phyloP scores from a whole-genome alignment of 2,113 vertebrate species.

The Percina caprodes region DNA sequence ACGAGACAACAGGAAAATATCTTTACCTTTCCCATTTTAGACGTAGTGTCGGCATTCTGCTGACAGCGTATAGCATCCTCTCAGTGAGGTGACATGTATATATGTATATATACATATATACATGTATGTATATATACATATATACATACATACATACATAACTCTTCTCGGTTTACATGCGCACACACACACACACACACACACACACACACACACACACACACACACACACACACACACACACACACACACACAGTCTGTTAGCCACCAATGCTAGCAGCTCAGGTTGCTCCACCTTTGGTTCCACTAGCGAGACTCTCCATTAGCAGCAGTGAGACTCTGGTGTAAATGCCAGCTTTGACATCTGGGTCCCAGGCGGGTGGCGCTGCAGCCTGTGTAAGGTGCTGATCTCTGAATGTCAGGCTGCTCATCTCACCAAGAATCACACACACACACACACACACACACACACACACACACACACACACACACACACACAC shows the following conservation, averaged over 20 bases:
- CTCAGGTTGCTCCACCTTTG: conserved; percentile 4
- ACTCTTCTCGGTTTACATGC: no score
- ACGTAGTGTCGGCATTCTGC: no score
- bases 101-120: no score
- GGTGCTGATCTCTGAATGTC: conserved; percentile 56
- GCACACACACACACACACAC: no score
- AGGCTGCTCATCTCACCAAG: conserved; percentile 21
- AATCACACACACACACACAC: not conserved
- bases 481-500: not conserved
- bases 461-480: conserved; percentile 7
- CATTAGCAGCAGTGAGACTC: not conserved
- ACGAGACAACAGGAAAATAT: no score
- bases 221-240: no score
- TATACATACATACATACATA: no score
- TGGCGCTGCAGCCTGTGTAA: not conserved
- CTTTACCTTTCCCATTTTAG: no score
- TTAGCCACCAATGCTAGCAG: conserved; percentile 1
- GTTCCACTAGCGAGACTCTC: conserved; percentile 27
- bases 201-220: no score
- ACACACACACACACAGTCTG: not conserved
- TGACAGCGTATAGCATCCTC: no score
- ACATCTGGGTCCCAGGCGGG: conserved; percentile 28
- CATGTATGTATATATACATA: no score
- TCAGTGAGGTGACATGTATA: no score
- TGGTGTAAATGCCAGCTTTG: conserved; percentile 35